Evolutionary conservation across 2,888 invertebrate species (phyloP), one percentile per base, ranked within the genome.

Genomic region (Seira ritae): DNA sequence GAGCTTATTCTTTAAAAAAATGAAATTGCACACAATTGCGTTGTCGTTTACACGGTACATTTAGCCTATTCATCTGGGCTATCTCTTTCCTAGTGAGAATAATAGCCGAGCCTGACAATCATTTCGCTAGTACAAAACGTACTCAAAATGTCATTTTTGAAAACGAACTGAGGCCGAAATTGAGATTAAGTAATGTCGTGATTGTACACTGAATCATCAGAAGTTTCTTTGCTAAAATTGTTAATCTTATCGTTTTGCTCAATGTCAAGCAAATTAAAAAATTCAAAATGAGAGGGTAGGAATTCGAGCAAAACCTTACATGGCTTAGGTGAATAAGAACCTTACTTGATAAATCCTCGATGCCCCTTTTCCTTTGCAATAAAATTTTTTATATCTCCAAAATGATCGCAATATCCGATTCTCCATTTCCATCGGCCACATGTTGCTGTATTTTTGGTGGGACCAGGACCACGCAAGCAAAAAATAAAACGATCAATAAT

Each of bases 11-110:
- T n/a, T 31, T 31, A 2, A 31, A 31, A 31, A 8, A 8, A 8
- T 2, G 8, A 31, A 31, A 31, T 31, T 31, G 31, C 55, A 55
- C 15, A 42, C 6, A 12, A 42, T 42, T 42, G 12, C 55, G 15
- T 55, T 55, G 55, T 8, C 55, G 55, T 55, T 55, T 55, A 55
- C 55, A 55, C 17, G 55, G 55, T 55, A 55, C 55, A 55, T 55
- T 55, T 55, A 55, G 2, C 31, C 31, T 31, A 31, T 31, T 31
- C 31, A 31, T 31, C 31, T 31, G 8, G 8, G 31, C 31, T 31
- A 31, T 31, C 31, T 8, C 8, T 31, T 4, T 31, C 31, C 31
- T 31, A 8, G 31, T 31, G 31, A 8, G 31, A 31, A 8, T 31
- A 31, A 31, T 31, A 31, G 8, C 31, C 31, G 8, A 31, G 8